phyloP scores from a whole-genome alignment of 2,888 invertebrate species.

The Scelioninae gen. 1 region DNA sequence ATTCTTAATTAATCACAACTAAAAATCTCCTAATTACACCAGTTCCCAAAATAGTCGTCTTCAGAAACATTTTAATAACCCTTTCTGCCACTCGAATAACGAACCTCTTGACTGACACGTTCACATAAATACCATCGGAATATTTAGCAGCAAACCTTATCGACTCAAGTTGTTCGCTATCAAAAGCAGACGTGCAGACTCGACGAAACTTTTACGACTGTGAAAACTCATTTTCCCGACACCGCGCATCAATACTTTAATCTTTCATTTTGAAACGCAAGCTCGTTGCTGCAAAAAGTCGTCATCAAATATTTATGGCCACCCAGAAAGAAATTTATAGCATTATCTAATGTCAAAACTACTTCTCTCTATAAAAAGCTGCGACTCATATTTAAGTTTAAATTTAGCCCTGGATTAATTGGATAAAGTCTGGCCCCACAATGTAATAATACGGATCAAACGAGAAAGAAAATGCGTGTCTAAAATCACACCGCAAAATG shows the following conservation, averaged over 20 bases:
- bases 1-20: too few relatives aligned
- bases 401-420: constrained; percentile 53
- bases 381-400: constrained; percentile 27
- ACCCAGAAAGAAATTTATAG: constrained; percentile 4
- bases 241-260: constrained; percentile 19
- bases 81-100: constrained; percentile 14
- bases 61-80: constrained; percentile 6
- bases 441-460: constrained; percentile 23
- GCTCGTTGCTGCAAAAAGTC: not conserved
- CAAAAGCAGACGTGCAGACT: constrained; percentile 46
- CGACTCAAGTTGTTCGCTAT: constrained; percentile 33
- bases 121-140: constrained; percentile 23
- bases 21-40: not conserved
- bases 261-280: constrained; percentile 18
- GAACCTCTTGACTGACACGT: constrained; percentile 31
- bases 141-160: constrained; percentile 36
- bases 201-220: constrained; percentile 51
- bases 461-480: constrained; percentile 45
- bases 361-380: not conserved
- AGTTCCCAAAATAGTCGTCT: constrained; percentile 1
- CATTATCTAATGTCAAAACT: not conserved
- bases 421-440: constrained; percentile 4
- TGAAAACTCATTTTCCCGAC: constrained; percentile 46
- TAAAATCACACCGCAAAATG: constrained; percentile 62
- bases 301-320: not conserved